Base-by-base conservation (phyloP, 2,888 invertebrate genomes). In the Eledona agricola region DNA sequence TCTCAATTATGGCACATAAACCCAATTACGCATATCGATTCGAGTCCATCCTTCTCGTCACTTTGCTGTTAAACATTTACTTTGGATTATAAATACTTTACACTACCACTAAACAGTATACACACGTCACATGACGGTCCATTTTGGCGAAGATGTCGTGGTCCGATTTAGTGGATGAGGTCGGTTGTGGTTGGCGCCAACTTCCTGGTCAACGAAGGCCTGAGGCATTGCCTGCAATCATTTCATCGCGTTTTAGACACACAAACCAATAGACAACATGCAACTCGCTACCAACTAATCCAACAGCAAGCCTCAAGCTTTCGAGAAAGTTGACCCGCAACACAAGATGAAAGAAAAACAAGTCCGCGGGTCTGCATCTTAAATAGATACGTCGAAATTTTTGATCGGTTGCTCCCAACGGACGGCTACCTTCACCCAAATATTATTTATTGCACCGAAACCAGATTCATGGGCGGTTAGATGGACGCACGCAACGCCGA, bases 21-120 rank as follows among this genome's bases (percentile, higher is more conserved):
- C 61, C 63, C 62, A 63, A 62, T 64, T 65, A 64, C 64, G 64
- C 63, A 66, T 66, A 55, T 64, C 50, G 22, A 22, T 19, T 4
- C 20, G 25, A 42, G 43, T 43, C 12, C 15, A 47, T 53, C 51
- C 29, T 31, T 23, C 61, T 66, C 56, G 60, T 62, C 62, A 62
- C 65, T n/a, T n/a, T n/a, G n/a, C n/a, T 63, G 64, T 65, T 52
- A 62, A 59, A 59, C 12, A 62, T 55, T 64, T 62, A 71, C 71
- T 72, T 73, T 73, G 71, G 72, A 70, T 72, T 69, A 71, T 67
- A 71, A 69, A 69, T 66, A 67, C 59, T 67, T 47, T 59, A 69
- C 68, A 70, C 72, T 74, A 73, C 61, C 66, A 65, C 71, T 73
- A 71, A 64, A n/a, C n/a, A 72, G 72, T 75, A 74, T 75, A 74